Conservation (phyloP, 2,113 vertebrate species). For the Notechis scutatus region DNA sequence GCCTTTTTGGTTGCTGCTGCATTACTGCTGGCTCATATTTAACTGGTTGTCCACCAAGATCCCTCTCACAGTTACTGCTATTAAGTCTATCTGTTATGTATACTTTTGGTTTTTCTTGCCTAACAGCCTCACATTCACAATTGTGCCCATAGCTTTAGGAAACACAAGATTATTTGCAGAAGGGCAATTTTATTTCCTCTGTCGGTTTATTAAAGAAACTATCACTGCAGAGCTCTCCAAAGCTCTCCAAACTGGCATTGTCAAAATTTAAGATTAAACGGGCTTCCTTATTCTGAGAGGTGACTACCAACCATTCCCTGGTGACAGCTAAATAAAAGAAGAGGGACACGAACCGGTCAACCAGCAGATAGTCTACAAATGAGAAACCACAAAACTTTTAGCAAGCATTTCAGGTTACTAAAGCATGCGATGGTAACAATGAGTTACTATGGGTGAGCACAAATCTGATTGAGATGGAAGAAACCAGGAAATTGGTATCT, state of each 20-base stretch:
- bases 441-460: not conserved
- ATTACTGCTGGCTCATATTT: too few species aligned
- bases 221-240: conserved; percentile 18
- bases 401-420: not conserved
- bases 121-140: conserved; percentile 64
- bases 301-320: not conserved
- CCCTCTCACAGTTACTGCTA: too few species aligned
- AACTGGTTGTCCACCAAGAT: too few species aligned
- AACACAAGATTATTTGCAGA: conserved; percentile 43
- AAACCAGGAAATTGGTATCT: not conserved
- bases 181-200: not conserved
- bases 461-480: not conserved
- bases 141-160: conserved; percentile 51
- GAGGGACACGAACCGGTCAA: not conserved
- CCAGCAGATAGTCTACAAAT: not conserved
- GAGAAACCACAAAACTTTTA: not conserved
- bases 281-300: not conserved
- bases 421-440: not conserved
- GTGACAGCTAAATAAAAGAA: conserved; percentile 18
- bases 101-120: not conserved
- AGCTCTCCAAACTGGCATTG: not conserved
- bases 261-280: not conserved
- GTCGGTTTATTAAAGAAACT: conserved; percentile 36
- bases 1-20: too few species aligned
- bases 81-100: too few species aligned